Percentiles rank a stretch among this genome's conserved stretches.
These are phyloP conservation scores for Vanessa tameamea DNA, from an alignment of 1,140 invertebrate genomes.

Conservation along the genomic window DNA sequence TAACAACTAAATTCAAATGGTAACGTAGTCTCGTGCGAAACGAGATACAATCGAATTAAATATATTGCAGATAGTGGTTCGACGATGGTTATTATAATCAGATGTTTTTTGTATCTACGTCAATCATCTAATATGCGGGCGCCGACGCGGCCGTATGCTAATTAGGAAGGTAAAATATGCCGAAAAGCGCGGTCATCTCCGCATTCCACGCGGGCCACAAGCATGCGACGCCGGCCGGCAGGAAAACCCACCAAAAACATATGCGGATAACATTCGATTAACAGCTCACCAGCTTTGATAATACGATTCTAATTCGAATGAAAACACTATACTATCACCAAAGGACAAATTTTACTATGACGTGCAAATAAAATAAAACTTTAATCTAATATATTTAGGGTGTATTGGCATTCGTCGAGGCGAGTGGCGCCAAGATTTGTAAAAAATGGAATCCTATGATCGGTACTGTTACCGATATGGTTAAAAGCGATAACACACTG, in stretches of 20 bases:
- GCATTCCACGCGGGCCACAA: slow-evolving; percentile 62
- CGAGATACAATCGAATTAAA: not conserved
- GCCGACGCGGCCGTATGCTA: slow-evolving; percentile 57
- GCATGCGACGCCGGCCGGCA: slow-evolving; percentile 44
- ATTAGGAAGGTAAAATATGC: slow-evolving; percentile 61
- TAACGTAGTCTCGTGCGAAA: slow-evolving; percentile 23
- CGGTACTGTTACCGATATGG: slow-evolving; percentile 49
- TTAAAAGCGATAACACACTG: slow-evolving; percentile 41
- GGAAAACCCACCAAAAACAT: slow-evolving; percentile 52
- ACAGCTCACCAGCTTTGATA: slow-evolving; percentile 15
- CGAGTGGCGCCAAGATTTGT: slow-evolving; percentile 48
- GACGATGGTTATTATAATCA: slow-evolving; percentile 31
- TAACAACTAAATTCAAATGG: slow-evolving; percentile 21
- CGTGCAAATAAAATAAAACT: slow-evolving; percentile 30
- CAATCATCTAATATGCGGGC: slow-evolving; percentile 41
- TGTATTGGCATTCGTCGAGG: slow-evolving; percentile 26
- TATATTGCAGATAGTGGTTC: not conserved
- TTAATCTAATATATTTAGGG: slow-evolving; percentile 27
- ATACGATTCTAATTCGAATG: not conserved
- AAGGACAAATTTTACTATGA: not conserved
- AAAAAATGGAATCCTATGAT: slow-evolving; percentile 38
- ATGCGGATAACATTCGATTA: slow-evolving; percentile 20
- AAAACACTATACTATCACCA: slow-evolving; percentile 8
- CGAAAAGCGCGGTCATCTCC: slow-evolving; percentile 67
- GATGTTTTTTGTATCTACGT: slow-evolving; percentile 27